phyloP scores from a whole-genome alignment of 2,113 vertebrate species.

The Xerus inauris region DNA sequence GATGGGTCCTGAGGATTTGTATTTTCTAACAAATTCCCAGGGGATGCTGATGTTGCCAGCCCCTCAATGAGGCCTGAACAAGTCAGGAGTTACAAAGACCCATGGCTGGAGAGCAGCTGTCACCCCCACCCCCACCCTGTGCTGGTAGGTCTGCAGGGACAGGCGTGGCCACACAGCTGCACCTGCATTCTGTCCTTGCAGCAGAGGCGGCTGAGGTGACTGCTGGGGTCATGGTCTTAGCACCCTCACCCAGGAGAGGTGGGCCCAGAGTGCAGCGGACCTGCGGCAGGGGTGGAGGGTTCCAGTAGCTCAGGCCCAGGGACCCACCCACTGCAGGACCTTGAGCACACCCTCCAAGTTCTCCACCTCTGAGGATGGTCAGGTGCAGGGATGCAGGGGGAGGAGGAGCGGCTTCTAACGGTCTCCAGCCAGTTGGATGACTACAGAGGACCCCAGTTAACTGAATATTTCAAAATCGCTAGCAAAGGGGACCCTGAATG shows the following conservation, averaged over 20 bases:
- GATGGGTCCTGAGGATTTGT: neutral
- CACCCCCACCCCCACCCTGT: too few species aligned
- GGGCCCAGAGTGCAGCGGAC: neutral
- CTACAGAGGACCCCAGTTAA: too few species aligned
- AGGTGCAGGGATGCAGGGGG: too few species aligned
- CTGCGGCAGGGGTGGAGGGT: neutral
- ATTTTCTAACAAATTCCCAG: neutral
- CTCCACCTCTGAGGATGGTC: neutral
- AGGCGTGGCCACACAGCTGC: too few species aligned
- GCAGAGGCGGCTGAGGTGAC: neutral
- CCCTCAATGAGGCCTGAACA: too few species aligned
- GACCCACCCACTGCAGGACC: too few species aligned
- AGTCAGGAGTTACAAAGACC: neutral
- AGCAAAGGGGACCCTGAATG: neutral
- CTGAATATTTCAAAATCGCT: neutral
- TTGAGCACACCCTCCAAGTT: neutral
- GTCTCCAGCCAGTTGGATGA: neutral
- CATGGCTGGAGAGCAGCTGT: neutral
- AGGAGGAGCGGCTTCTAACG: too few species aligned
- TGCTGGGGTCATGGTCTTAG: fast-evolving
- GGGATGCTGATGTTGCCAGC: neutral
- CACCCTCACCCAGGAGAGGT: too few species aligned
- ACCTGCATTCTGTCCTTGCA: too few species aligned
- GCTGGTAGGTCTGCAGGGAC: neutral
- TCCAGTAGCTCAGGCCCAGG: neutral